A percentile compares a stretch with the other conserved stretches of the same genome.
Evolutionary conservation across 2,888 invertebrate species (phyloP).

Genomic region (Halictus quadricinctus): DNA sequence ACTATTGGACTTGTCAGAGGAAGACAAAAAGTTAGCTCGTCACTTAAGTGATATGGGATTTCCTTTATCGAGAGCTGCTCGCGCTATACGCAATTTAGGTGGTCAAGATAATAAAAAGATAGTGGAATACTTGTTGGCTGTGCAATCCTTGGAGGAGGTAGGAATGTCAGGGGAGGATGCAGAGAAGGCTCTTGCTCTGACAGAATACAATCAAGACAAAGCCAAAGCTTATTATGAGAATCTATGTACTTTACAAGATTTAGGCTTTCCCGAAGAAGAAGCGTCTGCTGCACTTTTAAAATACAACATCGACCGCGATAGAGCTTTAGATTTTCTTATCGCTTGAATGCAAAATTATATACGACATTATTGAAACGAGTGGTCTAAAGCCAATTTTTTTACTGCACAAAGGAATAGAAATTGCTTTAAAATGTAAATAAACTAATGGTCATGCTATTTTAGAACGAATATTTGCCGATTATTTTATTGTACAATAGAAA

Average conservation of each 20-base stretch:
- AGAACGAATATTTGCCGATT: conserved; percentile 2
- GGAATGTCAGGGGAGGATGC: conserved; percentile 82
- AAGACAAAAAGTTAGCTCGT: conserved; percentile 86
- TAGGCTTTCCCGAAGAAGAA: conserved; percentile 91
- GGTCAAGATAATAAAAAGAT: conserved; percentile 95
- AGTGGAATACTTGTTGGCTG: conserved; percentile 91
- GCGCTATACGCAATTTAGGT: conserved; percentile 88
- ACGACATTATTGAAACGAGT: conserved; percentile 17
- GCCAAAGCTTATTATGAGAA: conserved; percentile 82
- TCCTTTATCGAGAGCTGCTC: conserved; percentile 90
- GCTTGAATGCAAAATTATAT: conserved; percentile 70
- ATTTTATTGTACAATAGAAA: conserved; percentile 1
- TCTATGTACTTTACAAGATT: conserved; percentile 89
- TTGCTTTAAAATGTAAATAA: conserved; percentile 30
- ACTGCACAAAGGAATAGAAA: conserved; percentile 13
- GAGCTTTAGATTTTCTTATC: conserved; percentile 92
- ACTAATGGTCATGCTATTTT: conserved; percentile 29
- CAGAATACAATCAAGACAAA: conserved; percentile 81
- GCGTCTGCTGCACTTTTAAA: conserved; percentile 89
- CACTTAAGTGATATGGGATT: conserved; percentile 95
- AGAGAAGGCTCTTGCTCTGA: conserved; percentile 82
- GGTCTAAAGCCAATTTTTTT: conserved; percentile 36
- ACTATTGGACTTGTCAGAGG: conserved; percentile 73
- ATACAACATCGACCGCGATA: conserved; percentile 92
- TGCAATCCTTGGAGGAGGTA: conserved; percentile 83